Evolutionary conservation across 2,888 invertebrate genomes (phyloP).

Genomic region (Heliconius aoede): DNA sequence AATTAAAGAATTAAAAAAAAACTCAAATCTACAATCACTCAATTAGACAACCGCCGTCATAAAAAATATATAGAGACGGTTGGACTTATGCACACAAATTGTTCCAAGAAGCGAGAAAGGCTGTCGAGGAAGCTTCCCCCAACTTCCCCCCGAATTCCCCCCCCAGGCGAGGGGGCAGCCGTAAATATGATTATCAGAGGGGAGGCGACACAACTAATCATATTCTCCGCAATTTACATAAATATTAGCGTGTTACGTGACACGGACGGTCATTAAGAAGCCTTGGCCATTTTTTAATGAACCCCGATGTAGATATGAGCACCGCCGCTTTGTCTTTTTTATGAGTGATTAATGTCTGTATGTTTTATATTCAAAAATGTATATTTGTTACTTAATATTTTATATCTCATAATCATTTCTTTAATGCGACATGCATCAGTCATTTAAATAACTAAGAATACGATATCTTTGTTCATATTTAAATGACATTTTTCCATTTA

Average conservation of each 20-base stretch:
- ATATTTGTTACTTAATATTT: slow-evolving; percentile 9
- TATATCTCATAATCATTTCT: not conserved
- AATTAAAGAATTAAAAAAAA: not conserved
- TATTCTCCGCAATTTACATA: slow-evolving; percentile 84
- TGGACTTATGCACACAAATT: slow-evolving; percentile 36
- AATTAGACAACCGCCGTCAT: slow-evolving; percentile 6
- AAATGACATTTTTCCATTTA: not conserved
- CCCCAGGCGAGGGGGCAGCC: slow-evolving; percentile 57
- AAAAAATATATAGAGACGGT: slow-evolving; percentile 5
- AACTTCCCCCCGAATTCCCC: slow-evolving; percentile 46
- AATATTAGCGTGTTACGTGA: slow-evolving; percentile 83
- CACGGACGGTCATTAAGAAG: slow-evolving; percentile 68
- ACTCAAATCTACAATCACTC: not conserved
- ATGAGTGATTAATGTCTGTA: slow-evolving; percentile 80
- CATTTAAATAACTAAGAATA: not conserved
- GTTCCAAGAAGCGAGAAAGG: slow-evolving; percentile 43
- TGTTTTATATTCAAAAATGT: slow-evolving; percentile 70
- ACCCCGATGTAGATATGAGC: slow-evolving; percentile 74
- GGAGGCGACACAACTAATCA: slow-evolving; percentile 83
- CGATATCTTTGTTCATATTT: not conserved
- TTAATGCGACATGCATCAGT: too few species aligned
- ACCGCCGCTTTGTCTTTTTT: slow-evolving; percentile 80
- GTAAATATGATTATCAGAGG: slow-evolving; percentile 83
- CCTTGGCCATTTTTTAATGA: slow-evolving; percentile 67
- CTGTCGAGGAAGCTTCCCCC: slow-evolving; percentile 54